phyloP scores from a whole-genome alignment of 2,113 vertebrate genomes.

The Chaetura pelagica region DNA sequence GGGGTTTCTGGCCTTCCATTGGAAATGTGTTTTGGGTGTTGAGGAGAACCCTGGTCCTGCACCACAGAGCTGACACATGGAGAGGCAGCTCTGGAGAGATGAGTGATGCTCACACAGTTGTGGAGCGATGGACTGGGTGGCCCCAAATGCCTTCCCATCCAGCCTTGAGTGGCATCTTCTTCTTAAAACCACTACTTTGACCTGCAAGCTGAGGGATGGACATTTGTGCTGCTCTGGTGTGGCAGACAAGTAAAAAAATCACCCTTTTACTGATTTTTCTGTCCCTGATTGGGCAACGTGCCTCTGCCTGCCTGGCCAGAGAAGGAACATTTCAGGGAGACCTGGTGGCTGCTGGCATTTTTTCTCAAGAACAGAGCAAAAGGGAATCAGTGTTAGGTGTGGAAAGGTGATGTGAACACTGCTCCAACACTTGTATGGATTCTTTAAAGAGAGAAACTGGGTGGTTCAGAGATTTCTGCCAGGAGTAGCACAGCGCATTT shows the following conservation, averaged over 20 bases:
- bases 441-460: not conserved
- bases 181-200: not conserved
- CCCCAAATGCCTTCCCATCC: not conserved
- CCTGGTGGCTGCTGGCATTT: not conserved
- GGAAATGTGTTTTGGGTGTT: not conserved
- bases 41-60: not conserved
- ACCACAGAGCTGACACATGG: rapidly evolving
- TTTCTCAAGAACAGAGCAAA: not conserved
- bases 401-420: not conserved
- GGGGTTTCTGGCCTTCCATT: not conserved
- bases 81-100: not conserved
- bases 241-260: not conserved
- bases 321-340: not conserved
- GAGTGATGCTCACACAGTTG: not conserved
- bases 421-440: not conserved
- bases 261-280: not conserved
- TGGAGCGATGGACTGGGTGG: not conserved
- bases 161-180: not conserved
- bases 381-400: not conserved
- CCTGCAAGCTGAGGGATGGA: not conserved
- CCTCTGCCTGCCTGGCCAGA: not conserved
- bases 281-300: not conserved
- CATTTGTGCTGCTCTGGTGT: not conserved
- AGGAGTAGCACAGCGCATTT: not conserved
- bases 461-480: not conserved